Conservation (phyloP, 2,797 vertebrate species). For the Hyperoplus immaculatus region DNA sequence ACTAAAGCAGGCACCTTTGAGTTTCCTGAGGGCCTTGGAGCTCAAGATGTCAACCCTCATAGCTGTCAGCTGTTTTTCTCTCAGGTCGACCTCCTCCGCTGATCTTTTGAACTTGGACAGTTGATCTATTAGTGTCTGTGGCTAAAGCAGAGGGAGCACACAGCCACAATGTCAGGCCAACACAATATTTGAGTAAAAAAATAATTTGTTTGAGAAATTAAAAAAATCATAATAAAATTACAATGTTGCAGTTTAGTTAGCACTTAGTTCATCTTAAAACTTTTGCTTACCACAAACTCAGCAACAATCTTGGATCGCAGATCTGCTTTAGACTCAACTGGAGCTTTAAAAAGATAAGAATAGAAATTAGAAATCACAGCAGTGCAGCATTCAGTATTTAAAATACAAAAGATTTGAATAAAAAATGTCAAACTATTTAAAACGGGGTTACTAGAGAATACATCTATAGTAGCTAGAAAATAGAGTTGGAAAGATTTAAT, state of each 20-base stretch:
- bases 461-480: neutral
- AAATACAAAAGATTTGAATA: neutral
- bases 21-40: slow-evolving; percentile 92
- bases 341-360: slow-evolving; percentile 75
- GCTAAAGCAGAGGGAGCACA: slow-evolving; percentile 79
- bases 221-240: neutral
- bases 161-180: slow-evolving; percentile 16
- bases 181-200: neutral
- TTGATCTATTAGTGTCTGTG: slow-evolving; percentile 92
- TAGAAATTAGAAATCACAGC: neutral
- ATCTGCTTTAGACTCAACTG: slow-evolving; percentile 90
- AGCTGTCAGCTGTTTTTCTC: slow-evolving; percentile 95
- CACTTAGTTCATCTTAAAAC: neutral
- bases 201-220: neutral
- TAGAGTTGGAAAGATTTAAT: neutral
- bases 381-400: slow-evolving; percentile 5
- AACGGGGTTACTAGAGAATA: no score
- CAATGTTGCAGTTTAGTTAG: neutral
- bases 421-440: neutral
- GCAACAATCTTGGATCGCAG: slow-evolving; percentile 96
- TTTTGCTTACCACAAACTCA: slow-evolving; percentile 94
- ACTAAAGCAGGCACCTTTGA: slow-evolving; percentile 90
- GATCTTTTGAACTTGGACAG: slow-evolving; percentile 90
- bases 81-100: slow-evolving; percentile 92
- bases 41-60: slow-evolving; percentile 98